phyloP scores from a whole-genome alignment of 2,797 vertebrate genomes.

The Coregonus ussuriensis region DNA sequence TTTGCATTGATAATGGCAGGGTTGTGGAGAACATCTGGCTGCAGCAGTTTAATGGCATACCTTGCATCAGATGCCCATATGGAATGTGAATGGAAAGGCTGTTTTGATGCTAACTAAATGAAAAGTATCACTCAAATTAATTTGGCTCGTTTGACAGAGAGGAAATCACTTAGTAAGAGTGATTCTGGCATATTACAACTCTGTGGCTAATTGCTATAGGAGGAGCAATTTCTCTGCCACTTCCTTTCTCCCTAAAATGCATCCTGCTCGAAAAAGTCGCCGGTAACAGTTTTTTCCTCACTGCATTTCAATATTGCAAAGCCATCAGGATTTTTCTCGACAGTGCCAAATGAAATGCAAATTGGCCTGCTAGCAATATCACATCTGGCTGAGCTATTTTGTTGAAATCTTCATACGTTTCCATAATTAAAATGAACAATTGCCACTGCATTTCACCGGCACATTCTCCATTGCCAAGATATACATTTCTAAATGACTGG shows the following conservation, averaged over 20 bases:
- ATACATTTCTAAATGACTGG: constrained; percentile 64
- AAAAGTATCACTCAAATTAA: constrained; percentile 81
- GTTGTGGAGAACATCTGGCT: constrained; percentile 77
- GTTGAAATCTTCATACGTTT: constrained; percentile 54
- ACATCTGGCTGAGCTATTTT: constrained; percentile 68
- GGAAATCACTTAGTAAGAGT: constrained; percentile 78
- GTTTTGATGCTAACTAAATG: constrained; percentile 78
- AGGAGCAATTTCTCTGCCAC: constrained; percentile 51
- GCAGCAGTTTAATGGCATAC: constrained; percentile 66
- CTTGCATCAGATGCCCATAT: constrained; percentile 75
- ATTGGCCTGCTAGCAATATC: constrained; percentile 54
- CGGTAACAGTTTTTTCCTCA: constrained; percentile 59
- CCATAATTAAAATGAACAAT: constrained; percentile 71
- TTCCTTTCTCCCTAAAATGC: constrained; percentile 26
- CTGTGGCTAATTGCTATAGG: constrained; percentile 66
- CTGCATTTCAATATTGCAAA: constrained; percentile 58
- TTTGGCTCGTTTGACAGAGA: constrained; percentile 76
- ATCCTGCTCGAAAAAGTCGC: constrained; percentile 31
- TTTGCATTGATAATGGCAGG: constrained; percentile 78
- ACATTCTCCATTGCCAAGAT: constrained; percentile 36
- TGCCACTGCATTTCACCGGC: constrained; percentile 43
- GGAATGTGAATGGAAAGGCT: constrained; percentile 73
- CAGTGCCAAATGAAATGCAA: constrained; percentile 68
- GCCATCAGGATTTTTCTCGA: constrained; percentile 51
- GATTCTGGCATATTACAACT: constrained; percentile 70